Evolutionary conservation across 2,113 vertebrate species (phyloP), one percentile per base, ranked within the genome.

Genomic region (Otocyon megalotis): DNA sequence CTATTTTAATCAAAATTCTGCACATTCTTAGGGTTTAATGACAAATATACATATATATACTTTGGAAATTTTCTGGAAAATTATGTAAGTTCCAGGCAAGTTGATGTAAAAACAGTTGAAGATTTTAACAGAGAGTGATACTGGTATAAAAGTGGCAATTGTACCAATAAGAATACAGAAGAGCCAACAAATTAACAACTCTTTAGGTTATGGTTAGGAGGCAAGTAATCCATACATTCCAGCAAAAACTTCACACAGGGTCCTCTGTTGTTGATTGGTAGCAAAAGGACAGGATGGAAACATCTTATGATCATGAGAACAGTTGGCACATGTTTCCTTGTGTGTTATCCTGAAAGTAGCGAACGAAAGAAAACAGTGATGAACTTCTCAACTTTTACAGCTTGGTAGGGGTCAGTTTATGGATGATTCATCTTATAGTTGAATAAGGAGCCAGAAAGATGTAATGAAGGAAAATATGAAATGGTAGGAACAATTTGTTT

Each of bases 391-490:
- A 84, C 56, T 79, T 48, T 28, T 88, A 8, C 32, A 74, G 22
- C 58, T 74, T 85, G 22, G 22, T 30, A 9, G 54, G 58, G 32
- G 35, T 89, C 96, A 89, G 11, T 81, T 95, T 80, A 81, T 43
- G 54, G 3, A 92, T 96, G 63, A 85, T 37, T 97, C 72, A 93
- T 86, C 35, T 83, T 37, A 76, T 17, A 20, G 35, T 58, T 93
- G 77, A 80, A 30, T 37, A 79, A 71, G 22, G 30, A 94, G 63
- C 22, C 87, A 96, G 50, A 77, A 77, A 86, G 56, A 93, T n/a
- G 19, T 93, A 74, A 93, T 91, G 32, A 60, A 95, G 69, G 94
- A 92, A 96, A 97, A 90, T 82, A 88, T 71, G 65, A 97, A 93
- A 88, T 90, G 87, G 5, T 93, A 74, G 80, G 65, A 88, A 87